These are phyloP conservation scores for Oryzias sinensis DNA, from an alignment of 2,797 vertebrate genomes.

Conservation along the genomic window DNA sequence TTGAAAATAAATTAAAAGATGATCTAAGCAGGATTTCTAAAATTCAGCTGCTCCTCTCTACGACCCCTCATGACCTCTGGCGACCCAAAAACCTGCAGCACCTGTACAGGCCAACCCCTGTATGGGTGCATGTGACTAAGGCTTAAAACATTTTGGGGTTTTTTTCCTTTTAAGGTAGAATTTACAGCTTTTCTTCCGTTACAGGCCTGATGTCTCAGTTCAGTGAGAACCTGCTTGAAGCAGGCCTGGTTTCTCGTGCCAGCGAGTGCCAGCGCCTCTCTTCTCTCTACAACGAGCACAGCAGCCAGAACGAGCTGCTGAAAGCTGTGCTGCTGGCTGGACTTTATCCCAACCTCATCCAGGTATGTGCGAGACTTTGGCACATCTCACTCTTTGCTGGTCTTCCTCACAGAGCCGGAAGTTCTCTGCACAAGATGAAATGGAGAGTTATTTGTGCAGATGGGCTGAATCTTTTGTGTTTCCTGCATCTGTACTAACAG, in stretches of 20 bases:
- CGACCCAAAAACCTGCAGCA: no score
- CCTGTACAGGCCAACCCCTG: no score
- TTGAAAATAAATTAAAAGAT: no score
- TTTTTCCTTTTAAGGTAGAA: neutral
- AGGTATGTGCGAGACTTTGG: conserved; percentile 76
- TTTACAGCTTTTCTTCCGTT: neutral
- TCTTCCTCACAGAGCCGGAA: neutral
- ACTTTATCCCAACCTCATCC: conserved; percentile 95
- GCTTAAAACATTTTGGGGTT: neutral
- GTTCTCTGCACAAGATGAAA: neutral
- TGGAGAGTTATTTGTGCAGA: neutral
- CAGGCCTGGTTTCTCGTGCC: conserved; percentile 79
- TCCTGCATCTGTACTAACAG: neutral
- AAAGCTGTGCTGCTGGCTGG: conserved; percentile 93
- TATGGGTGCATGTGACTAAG: no score
- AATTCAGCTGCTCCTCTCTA: no score
- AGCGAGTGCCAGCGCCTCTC: conserved; percentile 76
- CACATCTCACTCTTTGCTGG: neutral
- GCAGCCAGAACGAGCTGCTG: conserved; percentile 88
- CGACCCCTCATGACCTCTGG: no score
- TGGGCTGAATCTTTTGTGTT: no score
- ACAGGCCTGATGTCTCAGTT: conserved; percentile 94
- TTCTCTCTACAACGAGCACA: conserved; percentile 86
- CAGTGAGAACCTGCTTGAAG: conserved; percentile 88
- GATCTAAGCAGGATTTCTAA: no score